Conservation (phyloP, 2,797 vertebrate species). For the Gallinago nigripennis region DNA sequence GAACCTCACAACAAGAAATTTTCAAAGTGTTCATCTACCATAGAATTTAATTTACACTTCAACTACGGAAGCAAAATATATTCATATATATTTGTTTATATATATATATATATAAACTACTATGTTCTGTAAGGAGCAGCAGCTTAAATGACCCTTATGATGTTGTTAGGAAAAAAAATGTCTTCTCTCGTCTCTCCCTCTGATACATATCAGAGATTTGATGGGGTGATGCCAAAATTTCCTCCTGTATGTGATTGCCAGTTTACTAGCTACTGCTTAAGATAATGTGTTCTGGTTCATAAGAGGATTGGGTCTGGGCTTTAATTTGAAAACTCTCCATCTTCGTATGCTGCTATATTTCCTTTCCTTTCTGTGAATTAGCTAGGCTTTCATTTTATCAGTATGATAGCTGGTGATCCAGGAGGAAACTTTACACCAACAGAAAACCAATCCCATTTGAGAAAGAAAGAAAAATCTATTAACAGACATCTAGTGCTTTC, state of each 20-base stretch:
- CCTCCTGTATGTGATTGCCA: background rate
- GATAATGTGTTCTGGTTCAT: background rate
- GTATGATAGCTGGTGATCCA: background rate
- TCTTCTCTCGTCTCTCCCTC: background rate
- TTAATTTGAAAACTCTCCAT: background rate
- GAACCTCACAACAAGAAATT: background rate
- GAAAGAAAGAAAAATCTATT: constrained; percentile 15
- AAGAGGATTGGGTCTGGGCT: background rate
- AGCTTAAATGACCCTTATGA: background rate
- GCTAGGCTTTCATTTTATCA: background rate
- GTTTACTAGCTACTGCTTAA: background rate
- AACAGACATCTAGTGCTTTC: constrained; percentile 19
- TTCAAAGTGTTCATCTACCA: background rate
- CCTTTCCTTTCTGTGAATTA: background rate
- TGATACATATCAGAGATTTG: background rate
- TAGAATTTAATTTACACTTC: constrained; percentile 39
- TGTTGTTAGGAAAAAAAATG: background rate
- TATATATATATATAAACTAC: too few relatives aligned
- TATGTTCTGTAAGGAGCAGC: background rate
- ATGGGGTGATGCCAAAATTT: background rate
- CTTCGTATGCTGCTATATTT: background rate
- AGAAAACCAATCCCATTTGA: constrained; percentile 18
- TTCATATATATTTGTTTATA: background rate
- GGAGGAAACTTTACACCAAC: background rate
- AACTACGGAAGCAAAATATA: background rate